A percentile compares a stretch with the other conserved stretches of the same genome.
phyloP scores from a whole-genome alignment of 2,888 invertebrate genomes.

The Scrobipalpa costella region DNA sequence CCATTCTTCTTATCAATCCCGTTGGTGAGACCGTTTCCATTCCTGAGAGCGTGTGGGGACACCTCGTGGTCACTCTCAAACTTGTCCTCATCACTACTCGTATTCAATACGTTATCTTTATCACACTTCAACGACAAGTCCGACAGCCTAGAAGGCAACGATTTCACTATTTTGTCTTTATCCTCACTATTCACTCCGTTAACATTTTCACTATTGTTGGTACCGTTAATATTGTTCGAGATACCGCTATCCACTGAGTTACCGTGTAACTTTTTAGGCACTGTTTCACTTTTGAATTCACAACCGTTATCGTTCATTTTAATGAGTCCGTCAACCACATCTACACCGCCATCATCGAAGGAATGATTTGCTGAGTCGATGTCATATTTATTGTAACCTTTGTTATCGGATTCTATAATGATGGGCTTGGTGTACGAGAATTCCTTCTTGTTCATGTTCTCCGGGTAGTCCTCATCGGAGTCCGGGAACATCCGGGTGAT shows the following conservation, averaged over 20 bases:
- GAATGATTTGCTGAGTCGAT: constrained; percentile 72
- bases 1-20: constrained; percentile 64
- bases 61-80: constrained; percentile 65
- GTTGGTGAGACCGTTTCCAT: constrained; percentile 45
- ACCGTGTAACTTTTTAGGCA: constrained; percentile 61
- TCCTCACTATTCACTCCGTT: constrained; percentile 37
- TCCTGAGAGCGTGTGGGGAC: constrained; percentile 51
- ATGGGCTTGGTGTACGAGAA: constrained; percentile 75
- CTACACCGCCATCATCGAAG: constrained; percentile 71
- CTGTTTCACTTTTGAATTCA: constrained; percentile 46
- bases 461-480: constrained; percentile 71
- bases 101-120: constrained; percentile 42
- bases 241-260: constrained; percentile 75
- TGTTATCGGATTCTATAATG: constrained; percentile 67
- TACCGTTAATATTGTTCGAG: constrained; percentile 61
- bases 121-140: constrained; percentile 69
- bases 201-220: constrained; percentile 42
- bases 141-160: constrained; percentile 59
- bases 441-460: constrained; percentile 73
- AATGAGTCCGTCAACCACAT: constrained; percentile 64
- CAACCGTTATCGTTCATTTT: constrained; percentile 51
- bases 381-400: constrained; percentile 59
- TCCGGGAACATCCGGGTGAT: constrained; percentile 61
- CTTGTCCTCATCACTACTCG: constrained; percentile 67
- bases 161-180: constrained; percentile 47